Evolutionary conservation across 2,113 vertebrate species (phyloP).

Genomic region (Tor tambroides): DNA sequence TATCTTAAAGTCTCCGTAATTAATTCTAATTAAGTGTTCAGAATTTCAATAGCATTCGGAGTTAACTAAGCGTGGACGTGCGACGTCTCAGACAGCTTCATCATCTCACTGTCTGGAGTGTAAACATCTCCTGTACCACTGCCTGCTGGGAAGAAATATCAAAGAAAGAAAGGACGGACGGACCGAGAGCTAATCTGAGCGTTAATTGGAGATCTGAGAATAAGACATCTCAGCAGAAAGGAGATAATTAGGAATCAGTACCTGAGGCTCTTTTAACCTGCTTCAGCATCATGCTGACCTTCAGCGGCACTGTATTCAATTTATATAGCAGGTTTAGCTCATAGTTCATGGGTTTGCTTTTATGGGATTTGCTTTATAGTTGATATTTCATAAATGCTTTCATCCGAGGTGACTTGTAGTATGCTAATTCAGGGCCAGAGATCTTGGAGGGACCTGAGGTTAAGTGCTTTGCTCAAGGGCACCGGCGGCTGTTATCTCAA

Average conservation of each 20-base stretch:
- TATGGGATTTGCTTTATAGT: neutral
- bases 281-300: neutral
- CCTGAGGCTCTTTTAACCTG: neutral
- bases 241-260: conserved; percentile 19
- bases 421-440: neutral
- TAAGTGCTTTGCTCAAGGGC: conserved; percentile 16
- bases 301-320: neutral
- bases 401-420: neutral
- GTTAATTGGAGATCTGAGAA: conserved; percentile 1
- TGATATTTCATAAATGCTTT: neutral
- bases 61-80: neutral
- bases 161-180: neutral
- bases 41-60: neutral
- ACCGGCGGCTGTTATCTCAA: neutral
- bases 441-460: neutral
- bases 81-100: neutral
- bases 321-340: neutral
- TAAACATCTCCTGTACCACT: neutral
- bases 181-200: neutral
- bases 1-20: neutral
- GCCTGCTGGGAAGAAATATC: conserved; percentile 16
- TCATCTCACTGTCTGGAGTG: conserved; percentile 1
- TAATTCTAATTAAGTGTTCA: neutral
- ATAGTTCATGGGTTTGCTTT: neutral
- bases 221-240: neutral